Conservation (phyloP, 2,113 vertebrate genomes). For the Notechis scutatus region DNA sequence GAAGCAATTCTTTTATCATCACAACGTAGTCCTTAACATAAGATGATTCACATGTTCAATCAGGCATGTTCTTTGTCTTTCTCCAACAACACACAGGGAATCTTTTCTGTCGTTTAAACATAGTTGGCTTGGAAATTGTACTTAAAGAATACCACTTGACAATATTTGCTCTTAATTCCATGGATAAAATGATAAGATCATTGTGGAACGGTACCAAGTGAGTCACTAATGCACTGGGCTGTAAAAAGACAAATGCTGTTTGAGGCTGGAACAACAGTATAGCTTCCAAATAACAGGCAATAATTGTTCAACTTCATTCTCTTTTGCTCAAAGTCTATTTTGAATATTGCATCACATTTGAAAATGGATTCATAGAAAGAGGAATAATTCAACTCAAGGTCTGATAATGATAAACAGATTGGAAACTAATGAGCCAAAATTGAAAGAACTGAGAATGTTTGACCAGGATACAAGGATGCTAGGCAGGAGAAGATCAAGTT, state of each 20-base stretch:
- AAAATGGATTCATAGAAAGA: background rate
- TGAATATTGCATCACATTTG: background rate
- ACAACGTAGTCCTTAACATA: background rate
- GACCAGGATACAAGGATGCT: background rate
- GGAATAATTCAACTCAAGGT: background rate
- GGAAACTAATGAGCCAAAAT: background rate
- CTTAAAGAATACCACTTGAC: background rate
- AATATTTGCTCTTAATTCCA: background rate
- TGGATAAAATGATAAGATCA: background rate
- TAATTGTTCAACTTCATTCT: background rate
- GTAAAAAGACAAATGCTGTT: background rate
- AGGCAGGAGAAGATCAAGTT: background rate
- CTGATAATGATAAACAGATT: background rate
- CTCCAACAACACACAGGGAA: slow-evolving; percentile 33
- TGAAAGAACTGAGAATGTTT: background rate
- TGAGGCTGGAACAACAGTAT: background rate
- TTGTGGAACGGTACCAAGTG: background rate
- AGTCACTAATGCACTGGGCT: background rate
- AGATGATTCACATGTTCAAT: background rate
- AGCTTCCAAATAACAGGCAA: background rate
- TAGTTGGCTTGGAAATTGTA: background rate
- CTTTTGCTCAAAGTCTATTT: background rate
- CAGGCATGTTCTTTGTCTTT: background rate
- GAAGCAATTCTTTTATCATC: background rate
- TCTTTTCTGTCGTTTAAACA: background rate